Base-by-base conservation (phyloP, 2,888 invertebrate genomes). In the Ferdinandea cuprea region DNA sequence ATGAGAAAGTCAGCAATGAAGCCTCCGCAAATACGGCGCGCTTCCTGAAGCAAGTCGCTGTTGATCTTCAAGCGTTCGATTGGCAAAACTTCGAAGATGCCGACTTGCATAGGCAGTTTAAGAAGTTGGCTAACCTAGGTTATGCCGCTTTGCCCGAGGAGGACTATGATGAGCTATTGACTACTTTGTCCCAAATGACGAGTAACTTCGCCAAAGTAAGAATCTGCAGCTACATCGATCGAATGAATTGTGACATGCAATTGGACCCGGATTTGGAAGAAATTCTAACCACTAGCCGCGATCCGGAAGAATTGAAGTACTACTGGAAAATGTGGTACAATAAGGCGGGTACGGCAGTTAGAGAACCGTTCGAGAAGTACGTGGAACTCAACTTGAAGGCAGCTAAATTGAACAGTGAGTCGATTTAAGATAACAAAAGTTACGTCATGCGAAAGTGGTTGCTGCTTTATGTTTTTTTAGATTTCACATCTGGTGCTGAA, bases 321-420 rank as follows among this genome's bases (percentile, higher is more conserved):
- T 92, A 94, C 1, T 98, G 97, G 97, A 89, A 93, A 4, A 93
- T 95, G 87, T 98, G 96, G 95, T 93, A 97, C 86, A 93, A 95
- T 59, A 94, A 92, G 35, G 94, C 94, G 0, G 95, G 95, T 0
- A 93, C 94, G 2, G 92, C 92, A 69, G 92, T 94, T 0, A 92
- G 93, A 25, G 88, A 91, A 6, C 91, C 93, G 85, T 96, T 94
- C 88, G 92, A 93, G 42, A 92, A 93, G 77, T 95, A 95, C 88
- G 93, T 95, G 0, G 91, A 92, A 40, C 88, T 95, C 5, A 93
- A 93, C 79, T 95, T 95, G 76, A 94, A 95, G 89, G 95, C 95
- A 0, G 95, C 96, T 9, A 91, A 92, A 87, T 90, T 95, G 76
- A 95, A 96, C 87, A 93, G 94, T 94, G 88, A 90, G 91, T 86